Conservation (phyloP, 2,113 vertebrate genomes). For the Raja brachyura region DNA sequence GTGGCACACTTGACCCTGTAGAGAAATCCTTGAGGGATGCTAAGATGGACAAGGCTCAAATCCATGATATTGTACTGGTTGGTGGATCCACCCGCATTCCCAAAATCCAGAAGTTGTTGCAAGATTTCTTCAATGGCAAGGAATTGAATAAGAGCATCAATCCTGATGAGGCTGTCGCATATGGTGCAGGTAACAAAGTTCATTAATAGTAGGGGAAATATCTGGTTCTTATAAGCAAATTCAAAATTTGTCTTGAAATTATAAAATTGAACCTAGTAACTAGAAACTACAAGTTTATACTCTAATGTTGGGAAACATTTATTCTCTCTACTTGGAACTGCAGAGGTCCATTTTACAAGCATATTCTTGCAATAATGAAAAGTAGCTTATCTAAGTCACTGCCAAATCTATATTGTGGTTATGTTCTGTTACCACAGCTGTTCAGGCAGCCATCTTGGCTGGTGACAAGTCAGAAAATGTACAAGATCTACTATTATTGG, state of each 20-base stretch:
- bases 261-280: background rate
- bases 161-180: conserved; percentile 82
- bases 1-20: conserved; percentile 80
- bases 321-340: background rate
- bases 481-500: conserved; percentile 77
- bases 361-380: too few species aligned
- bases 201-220: background rate
- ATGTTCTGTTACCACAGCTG: conserved; percentile 54
- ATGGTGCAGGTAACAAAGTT: conserved; percentile 66
- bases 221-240: background rate
- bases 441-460: conserved; percentile 80
- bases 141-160: conserved; percentile 91
- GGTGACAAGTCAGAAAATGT: conserved; percentile 93
- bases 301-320: background rate
- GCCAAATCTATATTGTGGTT: too few species aligned
- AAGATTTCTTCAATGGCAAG: conserved; percentile 80
- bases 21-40: conserved; percentile 79
- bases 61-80: conserved; percentile 83
- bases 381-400: too few species aligned
- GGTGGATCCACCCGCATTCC: conserved; percentile 88
- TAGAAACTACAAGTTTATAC: background rate
- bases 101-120: conserved; percentile 81
- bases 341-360: too few species aligned
- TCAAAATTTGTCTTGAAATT: background rate
- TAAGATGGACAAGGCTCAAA: conserved; percentile 78